phyloP scores from a whole-genome alignment of 2,113 vertebrate genomes.

The Grus americana region DNA sequence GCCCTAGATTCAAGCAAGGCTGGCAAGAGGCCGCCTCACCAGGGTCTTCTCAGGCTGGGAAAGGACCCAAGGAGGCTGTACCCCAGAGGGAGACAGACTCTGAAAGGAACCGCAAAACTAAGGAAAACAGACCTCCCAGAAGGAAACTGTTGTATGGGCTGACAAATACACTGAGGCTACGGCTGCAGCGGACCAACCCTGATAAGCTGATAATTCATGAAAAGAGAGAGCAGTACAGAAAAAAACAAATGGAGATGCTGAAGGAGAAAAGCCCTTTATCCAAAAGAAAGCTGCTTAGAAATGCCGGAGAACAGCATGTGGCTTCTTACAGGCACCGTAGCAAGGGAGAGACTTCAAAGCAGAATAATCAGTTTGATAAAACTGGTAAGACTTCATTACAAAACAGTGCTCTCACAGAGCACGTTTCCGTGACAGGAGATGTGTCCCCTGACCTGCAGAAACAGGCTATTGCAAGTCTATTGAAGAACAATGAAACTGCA shows the following conservation, averaged over 20 bases:
- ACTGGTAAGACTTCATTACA: slow-evolving; percentile 67
- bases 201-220: slow-evolving; percentile 71
- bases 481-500: neutral
- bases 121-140: slow-evolving; percentile 28
- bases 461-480: neutral
- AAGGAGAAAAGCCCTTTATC: slow-evolving; percentile 16
- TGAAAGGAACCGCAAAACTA: slow-evolving; percentile 8
- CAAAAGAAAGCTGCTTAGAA: slow-evolving; percentile 33
- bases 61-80: slow-evolving; percentile 8
- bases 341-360: slow-evolving; percentile 7
- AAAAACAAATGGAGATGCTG: slow-evolving; percentile 45
- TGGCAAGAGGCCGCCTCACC: neutral
- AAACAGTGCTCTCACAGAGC: neutral
- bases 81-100: neutral
- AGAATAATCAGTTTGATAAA: slow-evolving; percentile 57
- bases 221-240: slow-evolving; percentile 71
- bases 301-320: neutral
- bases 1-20: neutral
- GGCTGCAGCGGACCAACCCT: slow-evolving; percentile 78
- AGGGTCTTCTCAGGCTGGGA: neutral
- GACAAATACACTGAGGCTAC: slow-evolving; percentile 85
- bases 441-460: neutral
- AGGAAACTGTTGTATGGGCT: slow-evolving; percentile 82
- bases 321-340: neutral
- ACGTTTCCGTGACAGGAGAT: neutral